Conservation (phyloP, 2,113 vertebrate species). For the Psettodes erumei region DNA sequence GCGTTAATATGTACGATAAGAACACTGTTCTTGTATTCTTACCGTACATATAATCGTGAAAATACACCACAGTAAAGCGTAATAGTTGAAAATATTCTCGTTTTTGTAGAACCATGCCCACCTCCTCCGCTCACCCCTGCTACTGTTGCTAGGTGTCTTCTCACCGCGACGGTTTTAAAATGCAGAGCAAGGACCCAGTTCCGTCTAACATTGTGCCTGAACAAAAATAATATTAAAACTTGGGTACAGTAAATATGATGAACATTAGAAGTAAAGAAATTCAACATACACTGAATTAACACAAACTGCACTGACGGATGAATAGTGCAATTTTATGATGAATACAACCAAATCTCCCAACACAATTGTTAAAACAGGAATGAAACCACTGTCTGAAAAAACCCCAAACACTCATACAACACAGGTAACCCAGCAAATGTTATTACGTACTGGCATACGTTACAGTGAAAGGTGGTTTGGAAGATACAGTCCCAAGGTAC, state of each 20-base stretch:
- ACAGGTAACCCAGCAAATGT: constrained; percentile 18
- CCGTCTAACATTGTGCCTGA: constrained; percentile 58
- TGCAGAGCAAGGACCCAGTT: constrained; percentile 70
- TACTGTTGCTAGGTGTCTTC: constrained; percentile 61
- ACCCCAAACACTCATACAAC: constrained; percentile 44
- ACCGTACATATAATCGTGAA: not conserved
- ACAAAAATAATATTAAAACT: constrained; percentile 33
- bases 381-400: constrained; percentile 37
- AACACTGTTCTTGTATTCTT: not conserved
- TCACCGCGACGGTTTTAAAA: constrained; percentile 82
- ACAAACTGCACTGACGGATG: constrained; percentile 31
- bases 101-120: constrained; percentile 30
- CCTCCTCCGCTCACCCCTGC: constrained; percentile 68
- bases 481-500: constrained; percentile 34
- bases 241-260: rapidly evolving
- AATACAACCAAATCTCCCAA: constrained; percentile 68
- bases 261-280: not conserved
- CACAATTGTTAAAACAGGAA: constrained; percentile 65
- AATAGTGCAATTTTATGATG: constrained; percentile 80
- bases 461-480: constrained; percentile 44
- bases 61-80: not conserved
- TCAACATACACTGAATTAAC: not conserved
- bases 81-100: not conserved
- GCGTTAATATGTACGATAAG: not conserved
- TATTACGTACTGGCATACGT: constrained; percentile 38